Base-by-base conservation (phyloP, 2,888 invertebrate genomes). In the Archips xylosteana region DNA sequence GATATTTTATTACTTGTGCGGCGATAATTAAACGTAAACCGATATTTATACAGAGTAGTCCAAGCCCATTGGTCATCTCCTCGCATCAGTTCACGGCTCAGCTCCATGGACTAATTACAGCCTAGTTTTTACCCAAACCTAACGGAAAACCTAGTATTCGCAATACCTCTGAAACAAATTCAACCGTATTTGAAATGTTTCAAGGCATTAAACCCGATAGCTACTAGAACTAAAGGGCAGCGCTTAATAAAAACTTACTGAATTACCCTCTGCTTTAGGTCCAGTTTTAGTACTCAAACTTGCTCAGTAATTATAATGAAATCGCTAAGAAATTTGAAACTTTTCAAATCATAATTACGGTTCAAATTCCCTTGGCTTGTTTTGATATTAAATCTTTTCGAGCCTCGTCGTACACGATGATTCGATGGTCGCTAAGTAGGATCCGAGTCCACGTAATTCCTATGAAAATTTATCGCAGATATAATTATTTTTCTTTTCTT, bases 81-180 rank as follows among this genome's bases (percentile, higher is more conserved):
- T 80, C 79, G 81, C 84, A 81, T 83, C 86, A 86, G 88, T 89
- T 89, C 88, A 89, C 89, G 86, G 89, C 88, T 88, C 85, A 83
- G 78, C 83, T 89, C 83, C 86, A 88, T 87, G 88, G 85, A 91
- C 91, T 92, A 92, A 92, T 92, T 92, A 92, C 89, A 82, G 79
- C 85, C 80, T 84, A 87, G 87, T 90, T 90, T 90, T 23, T 89
- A 89, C 88, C 86, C 85, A 84, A 83, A 76, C 86, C 83, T 5
- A 57, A 32, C 57, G 32, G 12, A 32, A 57, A 12, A 32, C 9
- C 32, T 32, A 32, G 32, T 57, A 85, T 86, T 83, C 79, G 83
- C 81, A 76, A 80, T 82, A 84, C 79, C 82, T 81, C 81, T 79
- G 78, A 78, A 83, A 81, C 83, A 80, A 85, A 83, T 85, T 84